A percentile compares a stretch with the other conserved stretches of the same genome.
phyloP scores from a whole-genome alignment of 2,888 invertebrate species.

The Branchellion lobata region DNA sequence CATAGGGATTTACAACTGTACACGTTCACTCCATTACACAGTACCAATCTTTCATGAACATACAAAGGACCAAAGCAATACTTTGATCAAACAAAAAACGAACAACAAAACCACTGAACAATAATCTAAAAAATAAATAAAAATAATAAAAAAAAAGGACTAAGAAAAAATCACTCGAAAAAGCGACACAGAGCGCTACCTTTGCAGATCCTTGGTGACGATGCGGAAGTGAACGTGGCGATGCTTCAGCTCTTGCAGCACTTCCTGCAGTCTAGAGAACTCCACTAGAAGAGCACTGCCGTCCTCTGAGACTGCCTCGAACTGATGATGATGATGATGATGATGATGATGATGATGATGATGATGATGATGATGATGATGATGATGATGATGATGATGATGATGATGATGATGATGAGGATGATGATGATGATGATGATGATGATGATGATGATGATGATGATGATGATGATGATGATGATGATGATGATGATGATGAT shows the following conservation, averaged over 20 bases:
- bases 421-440: conserved; percentile 35
- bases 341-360: too few species aligned
- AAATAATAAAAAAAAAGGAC: too few species aligned
- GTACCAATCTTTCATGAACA: too few species aligned
- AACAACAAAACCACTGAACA: too few species aligned
- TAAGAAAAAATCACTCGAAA: too few species aligned
- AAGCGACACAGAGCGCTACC: neutral
- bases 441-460: conserved; percentile 25
- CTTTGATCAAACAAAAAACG: too few species aligned
- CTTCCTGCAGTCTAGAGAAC: neutral
- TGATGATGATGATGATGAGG: neutral
- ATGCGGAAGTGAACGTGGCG: neutral
- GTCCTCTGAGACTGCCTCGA: neutral
- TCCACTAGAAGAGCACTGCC: neutral
- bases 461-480: conserved; percentile 50
- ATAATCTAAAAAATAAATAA: too few species aligned
- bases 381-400: too few species aligned
- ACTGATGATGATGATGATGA: too few species aligned
- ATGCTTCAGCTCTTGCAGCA: neutral
- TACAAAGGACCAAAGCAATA: too few species aligned
- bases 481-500: conserved; percentile 50
- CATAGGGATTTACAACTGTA: neutral
- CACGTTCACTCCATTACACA: too few species aligned
- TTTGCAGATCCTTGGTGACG: conserved; percentile 4
- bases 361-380: too few species aligned